Evolutionary conservation across 2,113 vertebrate genomes (phyloP), one percentile per base, ranked within the genome.

Genomic region (Saimiri boliviensis): DNA sequence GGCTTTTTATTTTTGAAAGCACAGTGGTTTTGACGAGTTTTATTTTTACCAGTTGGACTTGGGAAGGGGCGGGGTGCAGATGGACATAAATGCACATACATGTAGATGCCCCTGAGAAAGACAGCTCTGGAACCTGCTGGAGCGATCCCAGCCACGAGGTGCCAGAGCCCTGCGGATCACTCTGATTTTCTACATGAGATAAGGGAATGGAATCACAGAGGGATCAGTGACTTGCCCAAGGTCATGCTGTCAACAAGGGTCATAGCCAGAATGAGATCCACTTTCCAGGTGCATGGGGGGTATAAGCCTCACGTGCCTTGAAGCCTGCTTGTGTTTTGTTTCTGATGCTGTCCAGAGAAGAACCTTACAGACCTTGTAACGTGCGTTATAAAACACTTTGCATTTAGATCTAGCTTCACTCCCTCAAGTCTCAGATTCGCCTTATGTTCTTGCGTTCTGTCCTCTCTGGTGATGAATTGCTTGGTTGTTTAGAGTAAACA

Each of bases 41-140:
- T 8, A 1, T 66, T 45, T 54, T 86, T 7, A 25, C 14, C 5
- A 27, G 2, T 37, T 84, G 83, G 93, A 37, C 27, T 30, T 82
- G 66, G 73, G 42, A 13, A 56, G 32, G 42, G n/a, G n/a, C 54
- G 40, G 30, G 54, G 17, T 49, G 7, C 60, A 32, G 83, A 3
- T 20, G 8, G 52, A n/a, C 13, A 54, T 42, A 3, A 13, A 8
- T 4, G 0, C 25, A 54, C 11, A 13, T 56, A 7, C 25, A 0
- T 5, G 0, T 68, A 68, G 66, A 19, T 0, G 8, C 35, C 12
- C 21, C 52, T 2, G 14, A 27, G 74, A 49, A 76, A 58, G 80
- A 37, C 8, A 17, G 79, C 10, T 19, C 66, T 49, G 4, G 13
- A 5, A 17, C 66, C 66, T 40, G 37, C 58, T 42, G 13, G 0